These are phyloP conservation scores for Rhyacophila evoluta DNA, from an alignment of 2,888 invertebrate species.

Conservation along the genomic window DNA sequence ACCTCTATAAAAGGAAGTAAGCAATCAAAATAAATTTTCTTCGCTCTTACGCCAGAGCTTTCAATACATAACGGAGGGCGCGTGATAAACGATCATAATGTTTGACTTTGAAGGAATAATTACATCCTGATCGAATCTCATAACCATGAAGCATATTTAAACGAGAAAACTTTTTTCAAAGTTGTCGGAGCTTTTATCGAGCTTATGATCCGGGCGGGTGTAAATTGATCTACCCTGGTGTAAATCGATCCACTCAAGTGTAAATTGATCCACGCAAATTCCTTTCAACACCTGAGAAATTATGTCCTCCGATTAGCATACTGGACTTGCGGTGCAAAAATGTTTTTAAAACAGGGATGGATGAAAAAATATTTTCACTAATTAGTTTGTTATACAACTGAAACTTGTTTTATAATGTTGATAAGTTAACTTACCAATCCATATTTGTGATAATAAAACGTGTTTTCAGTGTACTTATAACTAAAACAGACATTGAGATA, in stretches of 20 bases:
- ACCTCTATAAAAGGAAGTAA: neutral
- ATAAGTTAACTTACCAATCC: too few relatives aligned
- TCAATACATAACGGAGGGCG: neutral
- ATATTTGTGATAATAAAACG: too few relatives aligned
- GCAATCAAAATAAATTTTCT: neutral
- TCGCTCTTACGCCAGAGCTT: neutral
- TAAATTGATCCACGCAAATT: slow-evolving; percentile 41
- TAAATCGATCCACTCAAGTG: slow-evolving; percentile 27
- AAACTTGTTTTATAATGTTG: too few relatives aligned
- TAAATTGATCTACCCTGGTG: slow-evolving; percentile 17
- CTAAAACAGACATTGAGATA: too few relatives aligned
- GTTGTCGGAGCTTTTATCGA: neutral
- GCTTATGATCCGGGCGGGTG: slow-evolving; percentile 12
- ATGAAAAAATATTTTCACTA: too few relatives aligned
- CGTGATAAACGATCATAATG: neutral
- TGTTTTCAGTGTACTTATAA: too few relatives aligned
- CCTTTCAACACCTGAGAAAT: slow-evolving; percentile 29
- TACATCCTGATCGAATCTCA: slow-evolving; percentile 1
- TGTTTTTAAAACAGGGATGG: neutral
- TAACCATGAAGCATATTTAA: neutral
- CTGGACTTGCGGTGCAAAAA: neutral
- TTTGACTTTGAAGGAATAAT: slow-evolving; percentile 13
- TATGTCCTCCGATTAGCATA: slow-evolving; percentile 19
- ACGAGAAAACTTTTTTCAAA: neutral
- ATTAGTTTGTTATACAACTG: too few relatives aligned